Evolutionary conservation across 2,888 invertebrate genomes (phyloP).

Genomic region (Rosalia funebris): DNA sequence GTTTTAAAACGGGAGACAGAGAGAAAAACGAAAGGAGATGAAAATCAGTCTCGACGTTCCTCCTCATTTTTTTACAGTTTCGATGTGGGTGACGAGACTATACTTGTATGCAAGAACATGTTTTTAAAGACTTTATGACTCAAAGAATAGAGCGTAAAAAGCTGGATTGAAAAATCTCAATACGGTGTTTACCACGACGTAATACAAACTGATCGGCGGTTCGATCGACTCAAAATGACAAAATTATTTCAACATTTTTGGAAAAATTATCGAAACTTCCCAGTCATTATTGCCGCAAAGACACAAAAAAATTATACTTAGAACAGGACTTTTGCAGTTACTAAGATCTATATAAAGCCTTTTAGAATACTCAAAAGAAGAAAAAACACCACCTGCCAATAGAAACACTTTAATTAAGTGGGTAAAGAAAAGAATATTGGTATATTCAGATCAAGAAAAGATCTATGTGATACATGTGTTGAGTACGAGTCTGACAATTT

Average conservation of each 20-base stretch:
- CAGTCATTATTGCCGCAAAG: slow-evolving; percentile 1
- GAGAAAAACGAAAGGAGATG: no score
- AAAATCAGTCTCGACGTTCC: no score
- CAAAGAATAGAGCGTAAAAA: not conserved
- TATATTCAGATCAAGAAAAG: slow-evolving; percentile 18
- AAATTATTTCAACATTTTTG: no score
- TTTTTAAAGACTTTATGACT: slow-evolving; percentile 7
- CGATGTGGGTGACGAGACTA: not conserved
- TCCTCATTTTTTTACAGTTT: no score
- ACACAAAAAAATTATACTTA: slow-evolving; percentile 1
- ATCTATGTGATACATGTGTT: slow-evolving; percentile 12
- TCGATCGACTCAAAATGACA: no score
- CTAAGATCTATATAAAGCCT: not conserved
- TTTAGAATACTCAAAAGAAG: not conserved
- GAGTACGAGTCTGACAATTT: slow-evolving; percentile 14
- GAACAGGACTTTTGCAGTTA: not conserved
- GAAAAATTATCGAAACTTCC: no score
- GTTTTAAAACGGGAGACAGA: no score
- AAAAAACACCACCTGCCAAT: not conserved
- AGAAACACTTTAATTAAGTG: slow-evolving; percentile 14
- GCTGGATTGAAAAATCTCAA: not conserved
- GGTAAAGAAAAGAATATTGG: slow-evolving; percentile 18
- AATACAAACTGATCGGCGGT: no score
- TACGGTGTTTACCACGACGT: no score
- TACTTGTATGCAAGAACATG: slow-evolving; percentile 13